phyloP scores from a whole-genome alignment of 2,888 invertebrate species.

The Archips xylosteana region DNA sequence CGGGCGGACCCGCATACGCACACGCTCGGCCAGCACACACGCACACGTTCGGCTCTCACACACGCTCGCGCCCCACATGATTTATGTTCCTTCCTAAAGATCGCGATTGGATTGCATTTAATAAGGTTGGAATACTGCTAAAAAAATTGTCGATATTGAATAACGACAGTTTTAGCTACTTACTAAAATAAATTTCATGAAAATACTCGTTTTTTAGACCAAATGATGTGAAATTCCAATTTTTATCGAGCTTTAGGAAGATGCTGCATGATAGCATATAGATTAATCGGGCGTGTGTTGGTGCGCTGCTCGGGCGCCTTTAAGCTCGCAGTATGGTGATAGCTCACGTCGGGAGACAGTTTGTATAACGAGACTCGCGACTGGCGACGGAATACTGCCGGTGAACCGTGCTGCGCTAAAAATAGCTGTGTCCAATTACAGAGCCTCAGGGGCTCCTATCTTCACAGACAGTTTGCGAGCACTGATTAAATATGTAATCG shows the following conservation, averaged over 20 bases:
- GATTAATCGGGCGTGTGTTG: neutral
- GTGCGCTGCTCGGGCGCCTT: neutral
- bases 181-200: neutral
- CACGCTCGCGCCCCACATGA: constrained; percentile 57
- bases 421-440: constrained; percentile 62
- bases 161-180: neutral
- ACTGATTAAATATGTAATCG: constrained; percentile 71
- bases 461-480: constrained; percentile 56
- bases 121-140: constrained; percentile 52
- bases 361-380: constrained; percentile 2
- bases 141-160: neutral
- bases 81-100: constrained; percentile 64
- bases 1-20: constrained; percentile 13
- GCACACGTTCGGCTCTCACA: constrained; percentile 43
- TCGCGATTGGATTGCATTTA: constrained; percentile 58
- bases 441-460: constrained; percentile 45
- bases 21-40: constrained; percentile 34
- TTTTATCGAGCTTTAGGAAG: neutral
- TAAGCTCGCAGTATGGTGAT: neutral
- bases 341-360: neutral
- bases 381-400: neutral
- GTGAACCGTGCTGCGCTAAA: constrained; percentile 47
- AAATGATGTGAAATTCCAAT: neutral
- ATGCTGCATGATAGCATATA: neutral
- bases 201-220: neutral